Percentiles rank a stretch among this genome's conserved stretches.
phyloP scores from a whole-genome alignment of 2,888 invertebrate species.

The Stegana nigrithorax region DNA sequence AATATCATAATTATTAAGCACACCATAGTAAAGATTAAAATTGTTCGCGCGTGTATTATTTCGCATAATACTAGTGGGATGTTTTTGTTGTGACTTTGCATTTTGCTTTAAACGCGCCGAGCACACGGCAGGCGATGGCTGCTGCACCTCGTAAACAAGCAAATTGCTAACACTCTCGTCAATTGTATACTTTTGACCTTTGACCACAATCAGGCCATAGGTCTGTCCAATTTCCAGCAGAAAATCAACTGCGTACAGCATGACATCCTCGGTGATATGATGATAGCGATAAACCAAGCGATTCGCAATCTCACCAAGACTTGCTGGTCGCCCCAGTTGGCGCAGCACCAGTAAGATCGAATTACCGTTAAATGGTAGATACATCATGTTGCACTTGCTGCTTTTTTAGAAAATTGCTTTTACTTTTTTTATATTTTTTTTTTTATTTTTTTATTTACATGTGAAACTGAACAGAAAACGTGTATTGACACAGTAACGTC shows the following conservation, averaged over 20 bases:
- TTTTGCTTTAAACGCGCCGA: no score
- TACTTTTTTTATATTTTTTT: background rate
- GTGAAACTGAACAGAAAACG: background rate
- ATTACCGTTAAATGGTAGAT: constrained; percentile 4
- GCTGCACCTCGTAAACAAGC: background rate
- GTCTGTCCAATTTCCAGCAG: background rate
- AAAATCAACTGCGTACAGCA: background rate
- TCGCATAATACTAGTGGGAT: background rate
- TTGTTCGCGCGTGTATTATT: no score
- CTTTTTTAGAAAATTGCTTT: background rate
- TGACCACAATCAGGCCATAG: background rate
- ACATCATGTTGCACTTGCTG: constrained; percentile 13
- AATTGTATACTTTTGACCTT: background rate
- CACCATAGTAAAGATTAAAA: no score
- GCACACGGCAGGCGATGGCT: no score
- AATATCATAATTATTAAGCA: no score
- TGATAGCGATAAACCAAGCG: background rate
- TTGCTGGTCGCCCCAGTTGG: background rate
- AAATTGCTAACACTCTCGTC: background rate
- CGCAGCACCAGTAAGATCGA: constrained; percentile 4
- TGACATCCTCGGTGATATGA: background rate
- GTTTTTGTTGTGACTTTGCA: no score
- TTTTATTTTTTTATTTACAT: background rate
- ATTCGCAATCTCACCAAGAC: background rate
- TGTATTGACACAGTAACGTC: background rate